Evolutionary conservation across 1,140 invertebrate species (phyloP), one percentile per base, ranked within the genome.

Genomic region (Ylistrum balloti): DNA sequence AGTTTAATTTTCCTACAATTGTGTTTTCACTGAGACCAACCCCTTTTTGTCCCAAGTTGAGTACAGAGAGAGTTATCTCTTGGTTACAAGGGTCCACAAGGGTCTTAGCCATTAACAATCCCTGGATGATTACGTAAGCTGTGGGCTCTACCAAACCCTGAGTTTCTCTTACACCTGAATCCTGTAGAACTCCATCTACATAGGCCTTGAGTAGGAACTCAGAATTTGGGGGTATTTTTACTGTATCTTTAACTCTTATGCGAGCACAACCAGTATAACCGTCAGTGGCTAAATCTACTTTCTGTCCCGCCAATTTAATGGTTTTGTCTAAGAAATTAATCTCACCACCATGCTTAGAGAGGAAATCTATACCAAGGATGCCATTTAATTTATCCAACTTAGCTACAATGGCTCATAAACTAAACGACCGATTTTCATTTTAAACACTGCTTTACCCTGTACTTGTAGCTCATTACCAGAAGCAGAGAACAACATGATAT

Each of bases 231-330:
- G 13, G 56, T 22, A 28, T 74, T 74, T 11, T 74, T 5, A n/a
- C 56, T 28, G 56, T 7, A 74, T 28, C 56, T 7, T 5, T 28
- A 74, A n/a, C 56, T n/a, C 56, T n/a, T 5, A 74, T 74, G n/a
- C 56, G 56, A 74, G 56, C 56, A 74, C n/a, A 74, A 74, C 56
- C 56, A 74, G 56, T 74, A 11, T 74, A 74, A 5, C 56, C 56
- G 22, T 74, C 17, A 74, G 56, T 74, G 56, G 28, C 56, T 28
- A 74, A 74, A 74, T 74, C n/a, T n/a, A 74, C 56, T 74, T 74
- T 74, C 56, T 74, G 56, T 28, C 56, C 56, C 5, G 56, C 56
- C 28, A 74, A n/a, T n/a, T 74, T 74, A 28, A 74, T 7, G 15
- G 22, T 74, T 74, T n/a, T 28, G 9, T 28, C n/a, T 9, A 74